These are phyloP conservation scores for Engystomops pustulosus DNA, from an alignment of 2,113 vertebrate genomes.

Conservation along the genomic window DNA sequence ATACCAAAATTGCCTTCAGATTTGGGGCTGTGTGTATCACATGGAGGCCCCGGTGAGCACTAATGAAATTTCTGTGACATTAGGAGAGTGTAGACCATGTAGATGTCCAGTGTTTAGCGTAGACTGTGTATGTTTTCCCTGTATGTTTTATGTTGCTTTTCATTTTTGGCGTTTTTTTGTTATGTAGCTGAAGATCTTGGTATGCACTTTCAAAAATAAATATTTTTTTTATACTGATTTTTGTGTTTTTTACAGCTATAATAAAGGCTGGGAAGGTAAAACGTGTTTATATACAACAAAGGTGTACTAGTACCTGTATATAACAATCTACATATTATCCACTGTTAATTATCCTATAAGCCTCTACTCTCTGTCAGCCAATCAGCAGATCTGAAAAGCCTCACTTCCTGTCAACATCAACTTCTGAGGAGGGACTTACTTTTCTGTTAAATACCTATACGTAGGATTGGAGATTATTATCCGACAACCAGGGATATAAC, in stretches of 20 bases:
- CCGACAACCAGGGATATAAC: too few species aligned
- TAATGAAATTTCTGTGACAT: slow-evolving; percentile 8
- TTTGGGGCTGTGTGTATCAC: slow-evolving; percentile 28
- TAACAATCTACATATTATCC: too few species aligned
- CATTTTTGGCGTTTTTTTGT: neutral
- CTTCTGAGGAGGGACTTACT: neutral
- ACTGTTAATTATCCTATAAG: neutral
- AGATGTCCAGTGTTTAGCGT: slow-evolving; percentile 21
- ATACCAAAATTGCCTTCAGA: slow-evolving; percentile 55
- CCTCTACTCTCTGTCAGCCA: neutral
- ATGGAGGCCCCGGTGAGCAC: slow-evolving; percentile 26
- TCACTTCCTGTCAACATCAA: neutral
- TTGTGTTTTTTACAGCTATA: neutral
- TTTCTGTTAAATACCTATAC: too few species aligned
- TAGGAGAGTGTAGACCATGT: slow-evolving; percentile 23
- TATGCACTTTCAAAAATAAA: slow-evolving; percentile 55
- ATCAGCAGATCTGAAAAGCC: neutral
- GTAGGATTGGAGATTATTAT: too few species aligned
- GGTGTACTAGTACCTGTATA: too few species aligned
- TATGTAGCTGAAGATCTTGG: slow-evolving; percentile 20
- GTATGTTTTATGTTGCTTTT: slow-evolving; percentile 33
- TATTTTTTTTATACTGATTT: slow-evolving; percentile 14
- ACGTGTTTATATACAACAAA: neutral
- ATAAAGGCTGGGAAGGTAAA: neutral
- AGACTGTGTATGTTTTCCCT: slow-evolving; percentile 21